Evolutionary conservation across 2,888 invertebrate species (phyloP).

Genomic region (Andricus quercusramuli): DNA sequence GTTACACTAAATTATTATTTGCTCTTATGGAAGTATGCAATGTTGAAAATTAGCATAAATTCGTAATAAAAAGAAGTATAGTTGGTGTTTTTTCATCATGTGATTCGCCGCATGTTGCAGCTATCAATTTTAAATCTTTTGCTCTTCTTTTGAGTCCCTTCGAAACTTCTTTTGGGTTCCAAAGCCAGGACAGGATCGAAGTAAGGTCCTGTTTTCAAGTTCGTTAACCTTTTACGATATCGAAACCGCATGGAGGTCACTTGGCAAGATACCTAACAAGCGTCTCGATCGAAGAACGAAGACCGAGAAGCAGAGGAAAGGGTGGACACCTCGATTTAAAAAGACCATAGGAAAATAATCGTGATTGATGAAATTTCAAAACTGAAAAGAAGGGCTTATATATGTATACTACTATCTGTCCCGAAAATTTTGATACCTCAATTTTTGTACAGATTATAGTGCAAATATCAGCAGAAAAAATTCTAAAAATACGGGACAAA

Average conservation of each 20-base stretch:
- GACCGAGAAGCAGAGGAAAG: conserved; percentile 26
- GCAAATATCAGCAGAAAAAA: no score
- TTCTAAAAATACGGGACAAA: no score
- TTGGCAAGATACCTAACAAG: conserved; percentile 48
- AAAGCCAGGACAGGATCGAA: conserved; percentile 35
- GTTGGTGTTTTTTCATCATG: not conserved
- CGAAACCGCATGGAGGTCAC: conserved; percentile 59
- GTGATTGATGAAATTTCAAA: conserved; percentile 6
- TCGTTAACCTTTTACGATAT: conserved; percentile 60
- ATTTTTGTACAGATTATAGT: no score
- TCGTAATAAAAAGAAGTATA: not conserved
- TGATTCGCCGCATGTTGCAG: conserved; percentile 20
- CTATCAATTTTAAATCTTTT: conserved; percentile 40
- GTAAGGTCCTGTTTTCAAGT: conserved; percentile 48
- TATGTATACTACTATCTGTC: no score
- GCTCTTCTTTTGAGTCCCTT: conserved; percentile 35
- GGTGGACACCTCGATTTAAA: conserved; percentile 25
- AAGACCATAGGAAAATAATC: not conserved
- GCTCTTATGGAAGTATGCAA: not conserved
- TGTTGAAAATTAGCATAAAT: conserved; percentile 11
- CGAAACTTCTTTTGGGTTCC: conserved; percentile 37
- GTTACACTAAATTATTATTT: not conserved
- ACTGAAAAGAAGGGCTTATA: not conserved
- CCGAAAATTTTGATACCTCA: no score
- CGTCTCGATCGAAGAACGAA: conserved; percentile 41